A percentile compares a stretch with the other conserved stretches of the same genome.
These are phyloP conservation scores for Epizoanthus fatuus DNA, from an alignment of 92 coral and sea anemone species.

Conservation along the genomic window DNA sequence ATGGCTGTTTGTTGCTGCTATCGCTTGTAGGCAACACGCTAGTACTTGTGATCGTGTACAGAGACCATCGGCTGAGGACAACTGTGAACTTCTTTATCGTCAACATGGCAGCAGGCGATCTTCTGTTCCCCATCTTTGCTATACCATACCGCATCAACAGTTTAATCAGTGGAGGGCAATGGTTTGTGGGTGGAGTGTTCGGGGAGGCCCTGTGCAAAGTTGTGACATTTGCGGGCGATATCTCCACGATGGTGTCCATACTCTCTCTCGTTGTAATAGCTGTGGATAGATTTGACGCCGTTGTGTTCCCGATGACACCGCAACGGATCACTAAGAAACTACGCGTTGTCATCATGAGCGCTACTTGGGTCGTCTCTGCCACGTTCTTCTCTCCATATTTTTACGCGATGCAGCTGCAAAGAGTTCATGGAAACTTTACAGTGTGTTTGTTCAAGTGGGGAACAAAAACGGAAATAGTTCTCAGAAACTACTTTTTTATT, in stretches of 20 bases:
- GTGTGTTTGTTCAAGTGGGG: constrained; percentile 24
- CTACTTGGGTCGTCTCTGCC: constrained; percentile 21
- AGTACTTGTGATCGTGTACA: constrained; percentile 20
- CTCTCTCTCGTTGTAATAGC: constrained; percentile 28
- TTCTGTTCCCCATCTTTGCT: constrained; percentile 17
- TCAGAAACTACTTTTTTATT: no score
- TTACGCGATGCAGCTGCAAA: constrained; percentile 22
- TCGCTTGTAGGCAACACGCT: constrained; percentile 11
- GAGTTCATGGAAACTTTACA: background rate
- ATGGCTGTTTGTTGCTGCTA: constrained; percentile 2
- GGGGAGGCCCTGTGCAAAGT: constrained; percentile 34
- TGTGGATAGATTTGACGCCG: constrained; percentile 38
- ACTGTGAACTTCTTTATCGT: constrained; percentile 39
- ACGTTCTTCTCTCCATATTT: constrained; percentile 28
- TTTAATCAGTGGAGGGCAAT: constrained; percentile 1
- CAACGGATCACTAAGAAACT: constrained; percentile 11
- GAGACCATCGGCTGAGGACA: constrained; percentile 36
- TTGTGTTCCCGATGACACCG: constrained; percentile 31
- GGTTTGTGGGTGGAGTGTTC: constrained; percentile 15
- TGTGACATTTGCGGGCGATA: constrained; percentile 26
- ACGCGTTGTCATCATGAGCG: constrained; percentile 2
- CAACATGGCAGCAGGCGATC: constrained; percentile 41
- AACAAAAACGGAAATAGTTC: background rate
- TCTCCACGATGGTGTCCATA: constrained; percentile 22
- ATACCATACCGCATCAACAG: constrained; percentile 25